These are phyloP conservation scores for Cydia pomonella DNA, from an alignment of 1,140 invertebrate species.

Conservation along the genomic window DNA sequence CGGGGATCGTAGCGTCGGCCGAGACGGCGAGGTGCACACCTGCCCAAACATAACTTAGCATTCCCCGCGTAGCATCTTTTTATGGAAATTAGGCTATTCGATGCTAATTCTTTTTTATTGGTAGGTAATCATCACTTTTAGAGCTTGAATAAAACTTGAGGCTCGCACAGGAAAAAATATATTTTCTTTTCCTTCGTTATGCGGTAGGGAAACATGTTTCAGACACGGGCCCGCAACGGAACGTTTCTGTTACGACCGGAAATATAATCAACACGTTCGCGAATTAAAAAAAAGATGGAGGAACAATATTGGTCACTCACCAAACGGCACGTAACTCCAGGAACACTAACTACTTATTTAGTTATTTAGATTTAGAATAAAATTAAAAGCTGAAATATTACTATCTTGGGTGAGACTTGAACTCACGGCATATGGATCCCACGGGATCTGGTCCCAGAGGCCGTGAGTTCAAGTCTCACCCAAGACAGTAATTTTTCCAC, in stretches of 20 bases:
- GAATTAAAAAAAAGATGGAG: background rate
- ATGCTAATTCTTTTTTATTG: conserved; percentile 38
- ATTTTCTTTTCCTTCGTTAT: background rate
- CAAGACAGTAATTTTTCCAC: no score
- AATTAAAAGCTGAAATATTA: no score
- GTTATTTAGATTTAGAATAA: no score
- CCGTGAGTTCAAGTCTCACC: no score
- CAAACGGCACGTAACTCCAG: background rate
- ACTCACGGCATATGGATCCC: no score
- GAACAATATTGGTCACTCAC: background rate
- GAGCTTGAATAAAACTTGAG: background rate
- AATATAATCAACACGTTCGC: background rate
- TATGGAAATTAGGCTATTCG: conserved; percentile 40
- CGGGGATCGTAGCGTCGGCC: background rate
- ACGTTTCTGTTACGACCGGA: background rate
- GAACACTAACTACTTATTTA: background rate
- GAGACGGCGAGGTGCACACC: conserved; percentile 32
- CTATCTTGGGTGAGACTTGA: no score
- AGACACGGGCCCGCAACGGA: no score
- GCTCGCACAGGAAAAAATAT: background rate
- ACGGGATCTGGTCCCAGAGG: no score
- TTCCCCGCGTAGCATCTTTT: conserved; percentile 28
- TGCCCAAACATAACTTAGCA: conserved; percentile 37
- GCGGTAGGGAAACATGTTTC: background rate
- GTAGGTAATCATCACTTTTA: conserved; percentile 36